Percentiles rank a stretch among this genome's conserved stretches.
phyloP scores from a whole-genome alignment of 2,797 vertebrate genomes.

The Dicrostonyx torquatus region DNA sequence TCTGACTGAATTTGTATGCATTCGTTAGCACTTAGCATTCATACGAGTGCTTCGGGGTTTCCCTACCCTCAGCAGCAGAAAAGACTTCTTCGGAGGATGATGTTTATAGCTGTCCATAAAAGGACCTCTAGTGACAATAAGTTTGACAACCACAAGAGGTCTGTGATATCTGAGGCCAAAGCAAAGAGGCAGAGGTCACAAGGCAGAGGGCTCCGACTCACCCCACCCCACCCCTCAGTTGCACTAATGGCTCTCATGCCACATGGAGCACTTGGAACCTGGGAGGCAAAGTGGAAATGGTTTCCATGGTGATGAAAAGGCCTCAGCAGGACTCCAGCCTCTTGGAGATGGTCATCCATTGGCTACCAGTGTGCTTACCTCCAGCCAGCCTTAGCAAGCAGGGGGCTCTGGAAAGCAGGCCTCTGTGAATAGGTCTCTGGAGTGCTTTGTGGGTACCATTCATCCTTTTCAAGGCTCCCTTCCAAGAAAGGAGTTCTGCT shows the following conservation, averaged over 20 bases:
- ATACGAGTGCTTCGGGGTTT: not conserved
- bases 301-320: not conserved
- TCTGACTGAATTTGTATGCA: not conserved
- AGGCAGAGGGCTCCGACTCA: not conserved
- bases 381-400: not conserved
- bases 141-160: not conserved
- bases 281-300: not conserved
- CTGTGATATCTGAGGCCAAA: not conserved
- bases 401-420: not conserved
- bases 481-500: not conserved
- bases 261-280: not conserved
- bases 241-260: not conserved
- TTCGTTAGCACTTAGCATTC: not conserved
- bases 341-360: not conserved
- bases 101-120: not conserved
- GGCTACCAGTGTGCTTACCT: not conserved
- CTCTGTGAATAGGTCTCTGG: not conserved
- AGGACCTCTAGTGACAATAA: not conserved
- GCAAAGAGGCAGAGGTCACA: not conserved
- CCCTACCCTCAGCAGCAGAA: not conserved
- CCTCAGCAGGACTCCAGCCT: not conserved
- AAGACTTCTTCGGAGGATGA: not conserved
- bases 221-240: not conserved
- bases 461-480: not conserved
- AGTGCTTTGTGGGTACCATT: fast-evolving